phyloP scores from a whole-genome alignment of 2,113 vertebrate genomes.

The Peucedramus taeniatus region DNA sequence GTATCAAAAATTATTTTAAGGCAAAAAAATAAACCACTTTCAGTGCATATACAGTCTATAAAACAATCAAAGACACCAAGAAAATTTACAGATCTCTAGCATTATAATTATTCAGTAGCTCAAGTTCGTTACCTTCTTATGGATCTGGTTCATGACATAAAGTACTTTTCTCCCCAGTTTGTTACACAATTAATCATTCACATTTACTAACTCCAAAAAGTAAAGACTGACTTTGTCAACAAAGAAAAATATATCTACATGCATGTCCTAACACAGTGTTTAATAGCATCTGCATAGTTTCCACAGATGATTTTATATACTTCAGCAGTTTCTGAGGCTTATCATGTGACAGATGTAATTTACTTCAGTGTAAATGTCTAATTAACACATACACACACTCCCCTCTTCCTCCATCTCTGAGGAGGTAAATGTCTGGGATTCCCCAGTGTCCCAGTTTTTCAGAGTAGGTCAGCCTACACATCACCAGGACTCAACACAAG shows the following conservation, averaged over 20 bases:
- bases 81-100: not conserved
- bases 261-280: not conserved
- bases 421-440: not conserved
- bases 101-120: not conserved
- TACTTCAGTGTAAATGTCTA: constrained; percentile 37
- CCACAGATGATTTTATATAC: not conserved
- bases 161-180: not conserved
- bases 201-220: not conserved
- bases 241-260: not conserved
- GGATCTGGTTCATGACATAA: not conserved
- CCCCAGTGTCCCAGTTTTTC: constrained; percentile 1
- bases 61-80: not conserved
- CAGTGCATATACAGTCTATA: not conserved
- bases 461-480: not conserved
- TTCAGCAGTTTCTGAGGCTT: not conserved
- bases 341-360: constrained; percentile 25
- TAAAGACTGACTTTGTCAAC: not conserved
- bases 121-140: not conserved
- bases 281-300: not conserved
- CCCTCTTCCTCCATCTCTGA: not conserved
- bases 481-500: not conserved
- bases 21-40: not conserved
- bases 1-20: not conserved
- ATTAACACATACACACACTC: constrained; percentile 33
- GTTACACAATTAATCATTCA: not conserved